Base-by-base conservation (phyloP, 2,113 vertebrate species). In the Sterna hirundo region DNA sequence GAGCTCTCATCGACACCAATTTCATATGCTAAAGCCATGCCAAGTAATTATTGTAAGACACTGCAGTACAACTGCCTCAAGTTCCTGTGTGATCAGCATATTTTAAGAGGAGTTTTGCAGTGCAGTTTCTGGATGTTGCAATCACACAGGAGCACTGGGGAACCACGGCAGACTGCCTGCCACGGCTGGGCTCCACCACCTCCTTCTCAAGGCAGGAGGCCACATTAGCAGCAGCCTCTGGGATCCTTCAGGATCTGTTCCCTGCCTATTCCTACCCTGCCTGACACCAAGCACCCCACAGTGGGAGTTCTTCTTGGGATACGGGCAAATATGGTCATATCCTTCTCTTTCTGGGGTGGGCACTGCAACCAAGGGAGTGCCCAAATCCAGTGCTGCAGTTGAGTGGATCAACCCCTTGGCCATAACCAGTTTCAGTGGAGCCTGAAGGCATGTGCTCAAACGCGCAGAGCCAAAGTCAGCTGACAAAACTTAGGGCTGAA, bases 1-100 rank as follows among this genome's bases (percentile, higher is more conserved):
- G 66, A 79, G 62, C 66, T 82, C 66, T 83, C 74, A 71, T 64
- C 91, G 60, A 89, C 89, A 64, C n/a, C 65, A 71, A 91, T 94
- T 82, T 65, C 70, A 61, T 29, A 40, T 90, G 82, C 93, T 65
- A 80, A 85, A 72, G 78, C 1, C 0, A 46, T 62, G 94, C 78
- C 91, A 90, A 72, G 66, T 72, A 72, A 94, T 91, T 93, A 86
- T 19, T 11, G 8, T 42, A 47, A 86, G 83, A 34, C 61, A 32
- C 61, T 5, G 55, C 0, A 0, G 58, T 70, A 58, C 89, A 89
- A 84, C 70, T 94, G 74, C 71, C 90, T 61, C 52, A 1, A 46
- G 91, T 30, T 85, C 44, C 78, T 66, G 44, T 85, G 70, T 55
- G 81, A 89, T 65, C 90, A 91, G 90, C 70, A 66, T 58, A 55